Conservation (phyloP, 2,888 invertebrate species). For the Orchestes rusci region DNA sequence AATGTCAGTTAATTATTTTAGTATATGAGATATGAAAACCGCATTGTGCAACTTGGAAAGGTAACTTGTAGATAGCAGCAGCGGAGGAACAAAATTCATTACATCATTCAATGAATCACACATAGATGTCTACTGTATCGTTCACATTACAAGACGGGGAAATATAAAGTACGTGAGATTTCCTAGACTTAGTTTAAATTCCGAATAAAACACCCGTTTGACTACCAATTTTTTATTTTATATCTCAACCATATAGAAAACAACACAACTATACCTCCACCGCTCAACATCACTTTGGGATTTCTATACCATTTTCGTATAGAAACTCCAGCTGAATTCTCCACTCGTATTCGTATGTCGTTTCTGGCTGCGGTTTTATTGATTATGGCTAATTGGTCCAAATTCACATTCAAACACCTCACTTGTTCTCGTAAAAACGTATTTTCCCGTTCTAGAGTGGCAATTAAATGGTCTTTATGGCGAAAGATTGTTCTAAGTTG, state of each 20-base stretch:
- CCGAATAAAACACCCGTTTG: background rate
- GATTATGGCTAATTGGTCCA: background rate
- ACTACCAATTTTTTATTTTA: constrained; percentile 9
- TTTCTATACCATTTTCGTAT: constrained; percentile 2
- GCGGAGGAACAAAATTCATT: no score
- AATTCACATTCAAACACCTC: background rate
- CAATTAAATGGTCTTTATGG: constrained; percentile 3
- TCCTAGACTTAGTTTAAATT: no score
- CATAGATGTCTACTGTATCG: no score
- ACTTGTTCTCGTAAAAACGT: constrained; percentile 5
- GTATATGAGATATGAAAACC: no score
- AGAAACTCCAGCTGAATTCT: constrained; percentile 1
- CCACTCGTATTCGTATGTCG: constrained; percentile 6
- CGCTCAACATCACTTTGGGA: constrained; percentile 1
- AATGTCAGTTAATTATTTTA: no score
- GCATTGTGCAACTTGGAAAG: no score
- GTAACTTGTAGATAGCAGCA: no score
- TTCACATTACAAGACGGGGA: no score
- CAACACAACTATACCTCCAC: constrained; percentile 1
- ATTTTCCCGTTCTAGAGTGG: constrained; percentile 5
- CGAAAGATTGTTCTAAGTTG: background rate
- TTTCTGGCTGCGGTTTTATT: constrained; percentile 2
- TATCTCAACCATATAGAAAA: constrained; percentile 6
- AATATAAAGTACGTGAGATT: no score
- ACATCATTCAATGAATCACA: no score